phyloP scores from a whole-genome alignment of 2,113 vertebrate genomes.

The Gymnogyps californianus region DNA sequence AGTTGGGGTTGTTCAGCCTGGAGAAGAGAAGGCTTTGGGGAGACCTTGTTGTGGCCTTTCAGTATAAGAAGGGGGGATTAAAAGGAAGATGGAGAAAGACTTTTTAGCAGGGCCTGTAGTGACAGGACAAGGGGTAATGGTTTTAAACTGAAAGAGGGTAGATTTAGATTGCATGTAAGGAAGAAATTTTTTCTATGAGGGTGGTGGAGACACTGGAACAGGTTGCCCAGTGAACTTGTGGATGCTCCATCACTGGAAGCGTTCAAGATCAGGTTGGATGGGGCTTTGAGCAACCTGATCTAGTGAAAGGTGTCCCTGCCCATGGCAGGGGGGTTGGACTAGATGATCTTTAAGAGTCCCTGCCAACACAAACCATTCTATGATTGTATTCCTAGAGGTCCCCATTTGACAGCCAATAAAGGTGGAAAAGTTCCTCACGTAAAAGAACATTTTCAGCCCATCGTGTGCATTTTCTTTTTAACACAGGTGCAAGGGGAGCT shows the following conservation, averaged over 20 bases:
- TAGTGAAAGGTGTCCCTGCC: neutral
- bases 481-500: constrained; percentile 88
- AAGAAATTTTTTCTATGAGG: neutral
- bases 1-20: neutral
- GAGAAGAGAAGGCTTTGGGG: neutral
- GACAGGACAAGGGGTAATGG: neutral
- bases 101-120: neutral
- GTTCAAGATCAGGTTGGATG: neutral
- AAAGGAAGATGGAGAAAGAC: neutral
- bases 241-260: neutral
- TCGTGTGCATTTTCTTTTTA: neutral
- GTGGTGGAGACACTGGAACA: neutral
- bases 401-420: neutral
- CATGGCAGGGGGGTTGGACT: rapidly evolving
- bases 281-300: neutral
- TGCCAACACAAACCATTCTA: neutral
- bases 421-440: rapidly evolving
- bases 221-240: neutral
- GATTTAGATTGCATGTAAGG: neutral
- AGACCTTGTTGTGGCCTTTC: neutral
- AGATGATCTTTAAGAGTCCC: neutral
- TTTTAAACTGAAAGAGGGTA: neutral
- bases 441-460: neutral
- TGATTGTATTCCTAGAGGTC: neutral
- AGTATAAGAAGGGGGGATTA: neutral